Evolutionary conservation across 2,888 invertebrate genomes (phyloP).

Genomic region (Pterostichus niger): DNA sequence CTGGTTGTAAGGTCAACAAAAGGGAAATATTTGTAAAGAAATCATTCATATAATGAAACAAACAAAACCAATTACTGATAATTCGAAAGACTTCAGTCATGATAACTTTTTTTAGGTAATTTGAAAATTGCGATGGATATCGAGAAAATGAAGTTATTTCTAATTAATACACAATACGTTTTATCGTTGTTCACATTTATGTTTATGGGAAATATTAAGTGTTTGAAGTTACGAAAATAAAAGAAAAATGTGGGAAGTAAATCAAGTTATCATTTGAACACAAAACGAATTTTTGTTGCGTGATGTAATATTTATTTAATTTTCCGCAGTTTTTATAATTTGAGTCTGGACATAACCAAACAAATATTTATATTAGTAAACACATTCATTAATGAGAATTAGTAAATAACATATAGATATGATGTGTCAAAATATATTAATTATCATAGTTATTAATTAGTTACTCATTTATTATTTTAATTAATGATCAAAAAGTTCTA

Average conservation of each 20-base stretch:
- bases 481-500: too few species aligned
- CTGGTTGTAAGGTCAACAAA: too few species aligned
- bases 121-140: too few species aligned
- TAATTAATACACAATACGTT: too few species aligned
- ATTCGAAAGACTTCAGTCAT: too few species aligned
- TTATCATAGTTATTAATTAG: slow-evolving; percentile 9
- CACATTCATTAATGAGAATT: slow-evolving; percentile 25
- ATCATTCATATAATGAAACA: slow-evolving; percentile 24
- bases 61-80: background rate
- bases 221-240: background rate
- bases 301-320: background rate
- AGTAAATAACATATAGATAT: slow-evolving; percentile 9
- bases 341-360: background rate
- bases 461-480: background rate
- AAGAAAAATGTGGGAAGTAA: too few species aligned
- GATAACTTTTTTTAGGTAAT: too few species aligned
- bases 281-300: slow-evolving; percentile 1
- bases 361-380: slow-evolving; percentile 15
- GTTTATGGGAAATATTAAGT: background rate
- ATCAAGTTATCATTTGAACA: background rate
- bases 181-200: too few species aligned
- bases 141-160: too few species aligned
- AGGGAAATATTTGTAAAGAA: slow-evolving; percentile 21
- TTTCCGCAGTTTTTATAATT: background rate
- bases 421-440: background rate